Base-by-base conservation (phyloP, 2,888 invertebrate genomes). In the Uloborus plumipes region DNA sequence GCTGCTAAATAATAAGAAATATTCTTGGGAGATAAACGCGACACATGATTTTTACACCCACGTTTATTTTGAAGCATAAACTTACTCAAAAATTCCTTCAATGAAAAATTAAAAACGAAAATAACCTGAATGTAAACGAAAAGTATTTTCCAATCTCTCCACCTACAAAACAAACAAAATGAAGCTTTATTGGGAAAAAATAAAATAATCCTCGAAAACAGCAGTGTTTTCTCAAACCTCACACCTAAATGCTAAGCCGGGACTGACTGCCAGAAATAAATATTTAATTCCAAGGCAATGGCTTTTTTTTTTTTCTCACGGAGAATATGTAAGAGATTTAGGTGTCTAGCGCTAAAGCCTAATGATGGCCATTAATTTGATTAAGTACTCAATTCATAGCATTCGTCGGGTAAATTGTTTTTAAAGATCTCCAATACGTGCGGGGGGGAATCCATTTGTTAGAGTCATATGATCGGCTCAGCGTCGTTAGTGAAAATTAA, bases 351-450 rank as follows among this genome's bases (percentile, higher is more conserved):
- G 50, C 64, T 26, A 58, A 18, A 53, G 18, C 64, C 73, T 81
- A 74, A 81, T 74, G 80, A 81, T 51, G 39, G 62, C 70, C 80
- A 81, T 81, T 81, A 81, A 81, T 81, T 81, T 81, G 80, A 81
- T 81, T 74, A 81, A 81, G 80, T 51, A 39, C 80, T 81, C 80
- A 81, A 81, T 74, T 81, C 64, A 50, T 16, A 18, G 62, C 51
- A 61, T 80, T 73, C 59, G 79, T 26, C 64, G 74, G 39, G 69
- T 74, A 81, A 81, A 81, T 81, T 81, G 80, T 74, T 81, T 81
- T 81, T 81, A 81, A 81, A 81, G 80, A 81, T 81, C 80, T 74
- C 74, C 74, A 69, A 81, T 74, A 81, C 74, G 70, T 69, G 11
- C 9, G 39, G 20, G 55, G 69, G 58, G 65, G 69, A 69, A 74